Evolutionary conservation across 2,113 vertebrate species (phyloP), one percentile per base, ranked within the genome.

Genomic region (Callionymus lyra): DNA sequence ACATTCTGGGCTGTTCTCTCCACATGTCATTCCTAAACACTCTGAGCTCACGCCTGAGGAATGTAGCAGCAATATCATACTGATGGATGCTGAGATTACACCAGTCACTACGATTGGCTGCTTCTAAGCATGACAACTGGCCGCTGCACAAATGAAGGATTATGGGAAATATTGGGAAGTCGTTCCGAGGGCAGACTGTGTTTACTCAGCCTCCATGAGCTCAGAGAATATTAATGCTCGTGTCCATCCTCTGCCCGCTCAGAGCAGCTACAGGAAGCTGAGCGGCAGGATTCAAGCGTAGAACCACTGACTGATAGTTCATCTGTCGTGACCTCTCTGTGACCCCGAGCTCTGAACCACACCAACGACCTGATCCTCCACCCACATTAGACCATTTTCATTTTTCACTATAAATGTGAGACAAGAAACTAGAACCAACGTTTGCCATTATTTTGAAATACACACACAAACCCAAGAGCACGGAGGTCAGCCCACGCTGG

Each of bases 81-180:
- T 39, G 41, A 56, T 66, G 53, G 39, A 59, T 47, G 45, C 43
- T 39, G 56, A 32, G 56, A 71, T 84, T 80, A 80, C 69, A 62
- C 70, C 79, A 77, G 10, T 48, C n/a, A n/a, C 2, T 8, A 50
- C 36, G 65, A 70, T 72, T 54, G 59, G 70, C 63, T 76, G 37
- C 56, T 58, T 64, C 27, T 12, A 37, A 66, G 56, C 44, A 1
- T 34, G 48, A 43, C 58, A 52, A 39, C 44, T 16, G 44, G 38
- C 31, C 51, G 2, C 13, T n/a, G 34, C 55, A 57, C 53, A 68
- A 47, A 70, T 48, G 40, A 35, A 53, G 74, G 69, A 72, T 77
- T 77, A 59, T 65, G 71, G 76, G 71, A 59, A 75, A 61, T 64
- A 62, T 54, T 54, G 45, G 49, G 65, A 57, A 59, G 51, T 41